phyloP scores from a whole-genome alignment of 2,113 vertebrate species.

The Tragelaphus strepsiceros region DNA sequence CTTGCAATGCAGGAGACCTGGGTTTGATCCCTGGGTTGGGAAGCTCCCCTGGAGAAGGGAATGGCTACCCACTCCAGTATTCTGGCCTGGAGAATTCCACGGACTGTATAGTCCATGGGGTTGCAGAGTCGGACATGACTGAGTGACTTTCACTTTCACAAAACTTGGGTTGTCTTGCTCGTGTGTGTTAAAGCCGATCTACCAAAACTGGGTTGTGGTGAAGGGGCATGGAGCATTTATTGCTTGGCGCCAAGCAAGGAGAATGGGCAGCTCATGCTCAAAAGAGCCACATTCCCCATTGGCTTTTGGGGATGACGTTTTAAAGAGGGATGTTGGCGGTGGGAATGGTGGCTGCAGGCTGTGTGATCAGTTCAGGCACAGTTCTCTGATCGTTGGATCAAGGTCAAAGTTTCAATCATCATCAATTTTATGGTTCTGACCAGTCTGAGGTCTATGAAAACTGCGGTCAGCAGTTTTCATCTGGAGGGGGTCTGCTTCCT shows the following conservation, averaged over 20 bases:
- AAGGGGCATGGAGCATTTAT: not conserved
- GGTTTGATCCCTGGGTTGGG: not conserved
- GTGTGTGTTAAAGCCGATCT: not conserved
- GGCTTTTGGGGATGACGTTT: not conserved
- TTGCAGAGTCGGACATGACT: not conserved
- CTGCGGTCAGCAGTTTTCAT: not conserved
- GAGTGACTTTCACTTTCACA: not conserved
- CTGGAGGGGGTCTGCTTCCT: not conserved
- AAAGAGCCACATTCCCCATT: not conserved
- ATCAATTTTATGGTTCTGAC: not conserved
- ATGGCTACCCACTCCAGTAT: not conserved
- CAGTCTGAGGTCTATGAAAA: not conserved
- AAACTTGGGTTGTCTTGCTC: not conserved
- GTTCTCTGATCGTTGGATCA: not conserved
- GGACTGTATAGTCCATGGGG: not conserved
- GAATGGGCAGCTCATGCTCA: not conserved
- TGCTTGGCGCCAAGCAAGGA: fast-evolving
- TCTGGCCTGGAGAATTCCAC: not conserved
- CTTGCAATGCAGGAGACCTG: not conserved
- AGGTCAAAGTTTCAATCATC: not conserved
- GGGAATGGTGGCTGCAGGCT: not conserved
- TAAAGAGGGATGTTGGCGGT: not conserved
- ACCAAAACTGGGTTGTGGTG: not conserved
- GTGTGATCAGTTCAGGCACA: not conserved
- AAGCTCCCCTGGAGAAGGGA: not conserved